Base-by-base conservation (phyloP, 2,888 invertebrate genomes). In the Eristalis intricaria region DNA sequence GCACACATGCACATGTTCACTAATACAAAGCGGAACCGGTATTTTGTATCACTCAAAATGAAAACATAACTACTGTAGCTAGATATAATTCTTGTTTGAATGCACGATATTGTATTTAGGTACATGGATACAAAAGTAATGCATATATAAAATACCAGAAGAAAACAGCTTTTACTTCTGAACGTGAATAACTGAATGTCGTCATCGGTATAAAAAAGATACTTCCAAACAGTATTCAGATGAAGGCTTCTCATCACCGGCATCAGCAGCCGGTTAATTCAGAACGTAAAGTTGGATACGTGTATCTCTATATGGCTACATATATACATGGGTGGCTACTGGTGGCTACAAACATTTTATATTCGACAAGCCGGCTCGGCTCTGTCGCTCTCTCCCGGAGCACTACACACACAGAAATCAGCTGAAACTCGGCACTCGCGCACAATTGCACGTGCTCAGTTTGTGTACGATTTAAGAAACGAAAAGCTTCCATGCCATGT, bases 1-100 rank as follows among this genome's bases (percentile, higher is more conserved):
- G n/a, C 43, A 15, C 43, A 43, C 43, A 43, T 43, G 15, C 19
- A 19, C 5, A 50, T 43, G 29, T 60, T 71, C 65, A 80, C 87
- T 38, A 86, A 87, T 35, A 84, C 87, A 58, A 87, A 40, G 60
- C 61, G 26, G 61, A 87, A 87, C 87, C 87, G 87, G 87, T 87
- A 87, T 87, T 79, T 32, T 50, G 10, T n/a, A 19, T 5, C 19
- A 19, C n/a, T 38, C n/a, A 43, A 43, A 66, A 79, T 77, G 29
- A 29, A 43, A 82, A 74, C 60, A 29, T 69, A 65, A 38, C 73
- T 64, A 66, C 70, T 43, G 74, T 78, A 80, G 69, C 65, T 75
- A 80, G 69, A 70, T 75, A 84, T 70, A 79, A 71, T 71, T 73
- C 40, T 61, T 19, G 32, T 68, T 81, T 68, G n/a, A 23, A 61